Conservation (phyloP, 2,113 vertebrate genomes). For the Notothenia coriiceps region DNA sequence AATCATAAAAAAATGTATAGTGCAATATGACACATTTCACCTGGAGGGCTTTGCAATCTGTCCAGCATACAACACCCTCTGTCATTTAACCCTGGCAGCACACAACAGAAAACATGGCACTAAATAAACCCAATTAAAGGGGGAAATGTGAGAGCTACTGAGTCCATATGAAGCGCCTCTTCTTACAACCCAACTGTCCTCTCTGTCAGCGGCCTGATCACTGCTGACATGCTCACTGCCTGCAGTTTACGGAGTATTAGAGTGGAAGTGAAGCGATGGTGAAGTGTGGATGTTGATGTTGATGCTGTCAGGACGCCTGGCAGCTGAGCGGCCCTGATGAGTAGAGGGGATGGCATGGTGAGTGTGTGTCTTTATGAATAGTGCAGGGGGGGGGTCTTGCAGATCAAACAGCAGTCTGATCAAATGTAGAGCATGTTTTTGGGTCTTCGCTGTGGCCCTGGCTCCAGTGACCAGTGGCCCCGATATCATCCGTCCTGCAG, state of each 20-base stretch:
- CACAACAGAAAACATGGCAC: no score
- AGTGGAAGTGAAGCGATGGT: constrained; percentile 40
- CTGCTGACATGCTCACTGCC: constrained; percentile 44
- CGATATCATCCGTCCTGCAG: constrained; percentile 58
- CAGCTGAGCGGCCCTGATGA: constrained; percentile 64
- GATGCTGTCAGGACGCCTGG: constrained; percentile 60
- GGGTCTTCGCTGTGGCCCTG: constrained; percentile 68
- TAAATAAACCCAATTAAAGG: no score
- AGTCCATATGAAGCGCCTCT: constrained; percentile 1
- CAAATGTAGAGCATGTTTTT: constrained; percentile 80
- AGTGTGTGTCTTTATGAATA: constrained; percentile 34
- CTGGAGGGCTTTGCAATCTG: no score
- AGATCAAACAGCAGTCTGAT: constrained; percentile 73
- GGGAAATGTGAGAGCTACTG: no score
- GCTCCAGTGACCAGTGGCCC: constrained; percentile 67
- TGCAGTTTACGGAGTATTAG: constrained; percentile 53
- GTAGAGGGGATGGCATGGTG: constrained; percentile 47
- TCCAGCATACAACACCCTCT: no score
- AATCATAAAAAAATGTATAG: no score
- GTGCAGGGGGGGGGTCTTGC: constrained; percentile 38
- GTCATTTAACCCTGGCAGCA: no score
- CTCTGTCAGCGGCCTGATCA: constrained; percentile 40
- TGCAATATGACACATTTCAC: no score
- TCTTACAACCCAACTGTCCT: constrained; percentile 32
- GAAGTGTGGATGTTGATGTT: constrained; percentile 65